Base-by-base conservation (phyloP, 2,888 invertebrate species). In the Drosophila anceps region DNA sequence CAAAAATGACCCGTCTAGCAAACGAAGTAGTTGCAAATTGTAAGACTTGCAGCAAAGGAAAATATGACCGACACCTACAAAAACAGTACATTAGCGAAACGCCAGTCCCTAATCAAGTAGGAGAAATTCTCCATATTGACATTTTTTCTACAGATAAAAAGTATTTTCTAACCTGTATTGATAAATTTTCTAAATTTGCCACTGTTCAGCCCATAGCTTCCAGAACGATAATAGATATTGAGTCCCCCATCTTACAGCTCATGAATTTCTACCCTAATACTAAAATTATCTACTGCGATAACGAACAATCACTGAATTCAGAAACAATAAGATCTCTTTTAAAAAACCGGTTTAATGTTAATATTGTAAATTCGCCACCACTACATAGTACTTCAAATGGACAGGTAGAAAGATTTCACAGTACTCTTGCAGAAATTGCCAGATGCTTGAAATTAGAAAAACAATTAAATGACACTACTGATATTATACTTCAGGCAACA, bases 401-500 rank as follows among this genome's bases (percentile, higher is more conserved):
- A 3, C 73, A 76, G 1, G n/a, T 29, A 48, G 29, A 48, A 9
- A 48, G 48, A 48, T 48, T 48, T 4, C 29, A 48, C 31, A 73
- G 74, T 50, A 79, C 76, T 24, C 62, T 82, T 10, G 9, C 66
- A 12, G 72, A 79, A 65, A 82, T 79, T 37, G 78, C 76, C 39
- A 48, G 72, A 50, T 77, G 72, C 46, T 35, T 77, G 10, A 79
- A 77, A 54, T 15, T 76, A 20, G 68, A 73, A 71, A 63, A 58
- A 44, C 24, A 50, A 3, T 13, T 24, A 10, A 43, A 12, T 0
- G 41, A 69, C 29, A 59, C 58, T 20, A 33, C 35, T 4, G 44
- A 58, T 13, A 5, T 69, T 1, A 64, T 58, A 37, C 27, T 58
- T 4, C 50, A 37, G 12, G 37, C 58, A 37, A 53, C 44, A 24